Conservation (phyloP, 2,888 invertebrate genomes). For the Calameuta idolon region DNA sequence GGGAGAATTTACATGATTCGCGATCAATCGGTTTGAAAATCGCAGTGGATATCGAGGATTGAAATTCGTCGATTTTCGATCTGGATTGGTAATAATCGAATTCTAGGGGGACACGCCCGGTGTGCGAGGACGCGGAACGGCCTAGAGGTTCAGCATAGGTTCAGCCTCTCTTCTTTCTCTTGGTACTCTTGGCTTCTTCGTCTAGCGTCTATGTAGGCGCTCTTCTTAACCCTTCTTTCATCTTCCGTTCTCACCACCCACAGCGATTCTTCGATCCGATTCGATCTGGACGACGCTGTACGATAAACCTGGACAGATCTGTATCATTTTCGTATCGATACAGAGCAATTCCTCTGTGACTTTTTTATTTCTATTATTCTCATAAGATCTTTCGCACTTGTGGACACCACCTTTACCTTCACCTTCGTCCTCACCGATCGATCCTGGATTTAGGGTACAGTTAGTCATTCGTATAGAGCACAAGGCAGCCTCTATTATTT, state of each 20-base stretch:
- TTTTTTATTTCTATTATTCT: not conserved
- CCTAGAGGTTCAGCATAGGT: slow-evolving; percentile 47
- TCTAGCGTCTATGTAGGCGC: slow-evolving; percentile 26
- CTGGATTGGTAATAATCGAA: slow-evolving; percentile 11
- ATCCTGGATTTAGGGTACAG: not conserved
- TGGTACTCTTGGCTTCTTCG: not conserved
- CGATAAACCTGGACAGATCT: slow-evolving; percentile 38
- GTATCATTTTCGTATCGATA: slow-evolving; percentile 29
- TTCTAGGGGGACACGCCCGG: slow-evolving; percentile 54
- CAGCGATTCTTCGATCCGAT: slow-evolving; percentile 33
- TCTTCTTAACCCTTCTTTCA: slow-evolving; percentile 37
- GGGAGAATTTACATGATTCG: too few relatives aligned
- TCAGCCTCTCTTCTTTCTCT: slow-evolving; percentile 3
- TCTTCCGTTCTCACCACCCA: slow-evolving; percentile 46
- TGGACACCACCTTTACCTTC: not conserved
- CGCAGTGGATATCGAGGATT: not conserved
- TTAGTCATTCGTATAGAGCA: not conserved
- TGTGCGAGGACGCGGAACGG: slow-evolving; percentile 66
- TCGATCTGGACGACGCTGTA: slow-evolving; percentile 19
- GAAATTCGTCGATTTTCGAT: not conserved
- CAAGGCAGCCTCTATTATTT: not conserved
- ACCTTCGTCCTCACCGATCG: not conserved
- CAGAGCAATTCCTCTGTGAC: not conserved
- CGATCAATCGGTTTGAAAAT: too few relatives aligned
- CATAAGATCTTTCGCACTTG: not conserved